A percentile compares a stretch with the other conserved stretches of the same genome.
Conservation (phyloP, 2,113 vertebrate genomes). For the Arothron firmamentum region DNA sequence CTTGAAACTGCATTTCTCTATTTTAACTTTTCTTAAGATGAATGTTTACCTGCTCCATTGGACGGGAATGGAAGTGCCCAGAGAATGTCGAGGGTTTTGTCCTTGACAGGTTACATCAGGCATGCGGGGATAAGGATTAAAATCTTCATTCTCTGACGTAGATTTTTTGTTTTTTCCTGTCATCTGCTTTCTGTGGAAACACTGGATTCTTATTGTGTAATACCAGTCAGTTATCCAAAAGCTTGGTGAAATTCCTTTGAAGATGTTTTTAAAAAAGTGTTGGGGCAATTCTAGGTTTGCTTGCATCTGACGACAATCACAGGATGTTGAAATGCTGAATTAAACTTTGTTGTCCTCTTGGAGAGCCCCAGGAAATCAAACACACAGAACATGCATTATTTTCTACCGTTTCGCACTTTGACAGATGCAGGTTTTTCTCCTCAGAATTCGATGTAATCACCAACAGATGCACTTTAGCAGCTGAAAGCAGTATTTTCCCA, state of each 20-base stretch:
- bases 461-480: conserved; percentile 30
- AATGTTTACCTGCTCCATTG: neutral
- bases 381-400: no score
- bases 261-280: neutral
- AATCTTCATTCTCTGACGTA: no score
- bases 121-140: no score
- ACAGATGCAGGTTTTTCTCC: no score
- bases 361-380: neutral
- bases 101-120: no score
- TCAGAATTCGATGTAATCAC: neutral
- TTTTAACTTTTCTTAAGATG: neutral
- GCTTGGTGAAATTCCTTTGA: neutral
- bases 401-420: no score
- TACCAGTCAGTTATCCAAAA: neutral
- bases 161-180: no score
- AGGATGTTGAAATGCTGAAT: neutral
- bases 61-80: no score
- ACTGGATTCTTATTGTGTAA: neutral
- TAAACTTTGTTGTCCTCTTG: neutral
- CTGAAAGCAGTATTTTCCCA: conserved; percentile 5
- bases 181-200: neutral
- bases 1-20: neutral
- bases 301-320: no score
- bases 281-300: no score
- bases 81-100: neutral